These are phyloP conservation scores for Crambe crambe DNA, from an alignment of 37 sponge, comb jelly and placozoan genomes.

Conservation along the genomic window DNA sequence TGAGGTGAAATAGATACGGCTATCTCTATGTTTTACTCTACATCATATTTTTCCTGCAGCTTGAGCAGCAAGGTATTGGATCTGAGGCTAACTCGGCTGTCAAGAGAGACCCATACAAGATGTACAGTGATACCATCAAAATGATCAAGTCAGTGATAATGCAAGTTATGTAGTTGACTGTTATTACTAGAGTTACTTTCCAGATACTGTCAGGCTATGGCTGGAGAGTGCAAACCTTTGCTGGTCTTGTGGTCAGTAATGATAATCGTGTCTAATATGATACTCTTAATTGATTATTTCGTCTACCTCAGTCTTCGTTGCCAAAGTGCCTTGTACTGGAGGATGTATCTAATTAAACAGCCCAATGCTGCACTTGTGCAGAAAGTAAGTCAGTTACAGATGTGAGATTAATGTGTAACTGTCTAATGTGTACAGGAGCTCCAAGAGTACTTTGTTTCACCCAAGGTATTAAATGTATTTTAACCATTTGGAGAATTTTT, in stretches of 20 bases:
- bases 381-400: conserved; percentile 15
- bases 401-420: not conserved
- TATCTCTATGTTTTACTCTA: not conserved
- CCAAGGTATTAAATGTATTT: conserved; percentile 34
- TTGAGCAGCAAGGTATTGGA: not conserved
- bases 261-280: too few species aligned
- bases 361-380: conserved; percentile 12
- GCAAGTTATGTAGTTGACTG: not conserved
- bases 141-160: conserved; percentile 46
- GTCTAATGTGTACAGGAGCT: conserved; percentile 36
- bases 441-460: conserved; percentile 49
- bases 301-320: conserved; percentile 29
- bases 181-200: not conserved
- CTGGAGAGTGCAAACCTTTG: conserved; percentile 49
- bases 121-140: conserved; percentile 44
- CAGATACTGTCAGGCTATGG: conserved; percentile 40
- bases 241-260: conserved; percentile 55
- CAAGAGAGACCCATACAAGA: conserved; percentile 27
- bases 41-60: not conserved
- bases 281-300: not conserved
- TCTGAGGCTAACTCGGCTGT: not conserved
- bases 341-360: conserved; percentile 43
- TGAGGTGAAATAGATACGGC: conserved; percentile 26
- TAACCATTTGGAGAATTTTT: too few species aligned
- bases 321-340: conserved; percentile 42